Base-by-base conservation (phyloP, 2,113 vertebrate genomes). In the Corythaeola cristata region DNA sequence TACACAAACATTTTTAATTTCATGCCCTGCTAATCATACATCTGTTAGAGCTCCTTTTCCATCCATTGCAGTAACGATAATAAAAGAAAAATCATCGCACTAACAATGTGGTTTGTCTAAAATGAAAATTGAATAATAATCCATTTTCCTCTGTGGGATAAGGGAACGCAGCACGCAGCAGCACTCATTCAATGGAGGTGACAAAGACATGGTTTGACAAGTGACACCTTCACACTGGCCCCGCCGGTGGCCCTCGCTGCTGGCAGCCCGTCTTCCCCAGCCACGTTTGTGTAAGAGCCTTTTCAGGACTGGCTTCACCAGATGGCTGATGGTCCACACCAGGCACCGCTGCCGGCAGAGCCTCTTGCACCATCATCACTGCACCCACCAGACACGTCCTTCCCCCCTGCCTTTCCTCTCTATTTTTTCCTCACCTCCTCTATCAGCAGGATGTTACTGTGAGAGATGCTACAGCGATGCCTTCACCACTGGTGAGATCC, bases 11-110 rank as follows among this genome's bases (percentile, higher is more conserved):
- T 97, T 98, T 98, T 98, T 97, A 98, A 98, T 98, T 98, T 98
- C 98, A 98, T 96, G 96, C 97, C 97, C 88, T 97, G 98, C 97
- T 98, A 98, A 98, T 97, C 98, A 97, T 98, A 98, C 98, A 98
- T 98, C 97, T 98, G 98, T 97, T 96, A 96, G 92, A 97, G 93
- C 94, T 96, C 85, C 89, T 96, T 96, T 95, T 95, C 94, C 80
- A 96, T 94, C 95, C 90, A 50, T 9, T 69, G 50, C 63, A 74
- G 64, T 77, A 94, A 85, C 2, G 41, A 96, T 91, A 97, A 94
- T 95, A 95, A 95, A 97, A 96, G 95, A 95, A 97, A 97, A 98
- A 97, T 96, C 92, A 88, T 87, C 27, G 0, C 82, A 83, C 94
- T 96, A 97, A 97, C 96, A 97, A 97, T 41, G 92, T 71, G 91